Evolutionary conservation across 35 echinoderm and acorn worm genomes (phyloP), one percentile per base, ranked within the genome.

Genomic region (Strongylocentrotus purpuratus): DNA sequence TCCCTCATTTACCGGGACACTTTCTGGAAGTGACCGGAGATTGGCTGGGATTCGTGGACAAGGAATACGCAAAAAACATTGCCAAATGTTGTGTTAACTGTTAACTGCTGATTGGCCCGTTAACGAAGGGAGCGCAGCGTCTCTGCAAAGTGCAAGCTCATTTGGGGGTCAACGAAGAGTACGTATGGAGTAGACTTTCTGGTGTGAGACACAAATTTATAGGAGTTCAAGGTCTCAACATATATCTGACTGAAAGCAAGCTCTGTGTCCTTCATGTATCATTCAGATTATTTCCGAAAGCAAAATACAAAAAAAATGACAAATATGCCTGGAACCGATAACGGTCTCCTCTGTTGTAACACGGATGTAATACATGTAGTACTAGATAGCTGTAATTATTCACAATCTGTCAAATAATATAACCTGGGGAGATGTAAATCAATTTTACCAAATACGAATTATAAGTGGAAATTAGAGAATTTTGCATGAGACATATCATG

Each of bases 71-170:
- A 78, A 78, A 78, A 78, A 78, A 78, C 65, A 78, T 78, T 28
- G 65, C 65, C 65, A 78, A 78, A 78, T n/a, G 65, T 22, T 78
- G 65, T 78, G 65, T 78, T 78, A 78, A 78, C 65, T 78, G 65
- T 78, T 78, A 78, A 78, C 65, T 78, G 65, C 65, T 78, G 65
- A 78, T 78, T 78, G 65, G 65, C 65, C n/a, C 20, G 20, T 78
- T 78, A 78, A 78, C 65, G 65, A 78, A 78, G 22, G 28, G 65
- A 78, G 65, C 7, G 65, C 65, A 78, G 22, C 65, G 2, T 78
- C 65, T 78, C 65, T 78, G 28, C 65, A 78, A 78, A 78, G 65
- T 78, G 65, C 65, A 78, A 78, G 65, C 65, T 78, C 65, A 78
- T 78, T 78, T 78, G 28, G 25, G 20, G 65, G 65, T 78, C 65